A percentile compares a stretch with the other conserved stretches of the same genome.
These are phyloP conservation scores for Trichogramma dendrolimi DNA, from an alignment of 2,888 invertebrate genomes.

Conservation along the genomic window DNA sequence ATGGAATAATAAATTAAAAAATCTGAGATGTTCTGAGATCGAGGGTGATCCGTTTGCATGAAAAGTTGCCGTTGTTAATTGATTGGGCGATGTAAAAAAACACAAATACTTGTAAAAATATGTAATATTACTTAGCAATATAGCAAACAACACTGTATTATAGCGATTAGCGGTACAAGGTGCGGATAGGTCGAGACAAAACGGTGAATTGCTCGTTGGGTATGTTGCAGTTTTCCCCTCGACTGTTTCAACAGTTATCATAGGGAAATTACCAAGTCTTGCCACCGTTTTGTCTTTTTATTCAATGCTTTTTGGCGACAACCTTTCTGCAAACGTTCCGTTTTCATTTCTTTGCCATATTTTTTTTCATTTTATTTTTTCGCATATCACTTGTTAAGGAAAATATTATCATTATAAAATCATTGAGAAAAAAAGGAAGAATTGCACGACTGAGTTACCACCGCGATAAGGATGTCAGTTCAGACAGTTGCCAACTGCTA, in stretches of 20 bases:
- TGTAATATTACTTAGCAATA: constrained; percentile 23
- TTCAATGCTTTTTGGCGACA: constrained; percentile 22
- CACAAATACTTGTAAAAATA: constrained; percentile 4
- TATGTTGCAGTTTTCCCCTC: neutral
- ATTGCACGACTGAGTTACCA: neutral
- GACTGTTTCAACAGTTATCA: neutral
- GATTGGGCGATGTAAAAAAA: constrained; percentile 18
- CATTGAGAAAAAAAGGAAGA: neutral
- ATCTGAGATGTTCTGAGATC: constrained; percentile 34
- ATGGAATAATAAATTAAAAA: constrained; percentile 42
- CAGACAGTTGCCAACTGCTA: no score
- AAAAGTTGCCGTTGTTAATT: constrained; percentile 30
- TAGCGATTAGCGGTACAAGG: constrained; percentile 24
- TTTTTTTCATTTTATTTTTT: constrained; percentile 1
- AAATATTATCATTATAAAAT: neutral
- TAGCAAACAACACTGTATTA: constrained; percentile 26
- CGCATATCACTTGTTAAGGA: constrained; percentile 1
- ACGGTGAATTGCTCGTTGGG: constrained; percentile 15
- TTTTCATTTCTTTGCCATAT: constrained; percentile 20
- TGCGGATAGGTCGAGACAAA: constrained; percentile 11
- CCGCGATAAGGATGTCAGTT: no score
- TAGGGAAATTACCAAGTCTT: neutral
- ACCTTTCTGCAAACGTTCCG: constrained; percentile 31
- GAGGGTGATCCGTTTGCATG: constrained; percentile 30
- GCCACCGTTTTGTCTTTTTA: constrained; percentile 23